Base-by-base conservation (phyloP, 2,888 invertebrate species). In the Chrysolina haemoptera region DNA sequence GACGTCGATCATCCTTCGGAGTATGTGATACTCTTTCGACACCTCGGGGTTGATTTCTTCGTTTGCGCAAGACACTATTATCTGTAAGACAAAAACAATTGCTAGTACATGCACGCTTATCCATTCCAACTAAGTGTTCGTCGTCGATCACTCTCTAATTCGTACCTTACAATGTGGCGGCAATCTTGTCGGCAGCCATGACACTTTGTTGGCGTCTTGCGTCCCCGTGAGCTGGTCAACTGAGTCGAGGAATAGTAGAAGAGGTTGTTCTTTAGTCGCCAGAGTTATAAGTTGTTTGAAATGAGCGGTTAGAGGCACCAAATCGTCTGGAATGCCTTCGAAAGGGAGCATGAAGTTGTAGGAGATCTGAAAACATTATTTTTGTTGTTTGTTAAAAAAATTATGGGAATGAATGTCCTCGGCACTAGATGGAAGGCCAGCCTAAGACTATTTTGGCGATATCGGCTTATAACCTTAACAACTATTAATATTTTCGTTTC, bases 151-250 rank as follows among this genome's bases (percentile, higher is more conserved):
- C n/a, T 6, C 41, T 20, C 14, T 6, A 12, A 71, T 62, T 50
- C 62, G 65, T 87, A 96, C 94, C 91, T 98, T 97, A 85, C 97
- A 97, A 88, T 96, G 90, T 0, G 92, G 91, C 0, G 99, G 98
- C 43, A 99, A 89, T 77, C 96, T 90, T 0, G 97, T 96, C 0
- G 99, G 98, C 81, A 99, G 89, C 98, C 98, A 99, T 0, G 98
- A 96, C 43, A 99, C 93, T 88, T 98, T 97, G 83, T 98, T 98
- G 35, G 97, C 96, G 83, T 96, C 96, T 81, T 97, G 97, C 0
- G 96, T 94, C 0, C 96, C 97, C 8, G 98, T 98, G 65, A 99
- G 90, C 87, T 99, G 98, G 89, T 99, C 99, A 0, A 99, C 96
- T 0, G 98, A 98, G 88, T 99, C 99, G 83, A 99, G 89, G 86